These are phyloP conservation scores for Drosophila tropicalis DNA, from an alignment of 1,140 invertebrate genomes.

Conservation along the genomic window DNA sequence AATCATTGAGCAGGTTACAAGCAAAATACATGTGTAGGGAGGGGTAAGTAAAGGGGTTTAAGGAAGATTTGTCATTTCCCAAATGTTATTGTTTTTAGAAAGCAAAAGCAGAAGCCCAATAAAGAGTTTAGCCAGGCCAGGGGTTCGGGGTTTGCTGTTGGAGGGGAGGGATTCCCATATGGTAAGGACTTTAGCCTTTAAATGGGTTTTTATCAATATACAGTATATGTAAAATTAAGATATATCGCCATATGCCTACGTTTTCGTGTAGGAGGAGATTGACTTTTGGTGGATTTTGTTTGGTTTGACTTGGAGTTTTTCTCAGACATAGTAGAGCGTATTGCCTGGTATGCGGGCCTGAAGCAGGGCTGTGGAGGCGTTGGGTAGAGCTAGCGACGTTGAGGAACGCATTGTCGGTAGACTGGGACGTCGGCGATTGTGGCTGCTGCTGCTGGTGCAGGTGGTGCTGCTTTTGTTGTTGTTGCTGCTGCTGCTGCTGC, in stretches of 20 bases:
- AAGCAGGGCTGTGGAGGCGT: constrained; percentile 64
- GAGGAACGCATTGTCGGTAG: constrained; percentile 41
- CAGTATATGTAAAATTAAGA: background rate
- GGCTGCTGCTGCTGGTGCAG: constrained; percentile 1
- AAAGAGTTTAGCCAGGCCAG: background rate
- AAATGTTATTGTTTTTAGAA: constrained; percentile 2
- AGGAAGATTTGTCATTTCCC: background rate
- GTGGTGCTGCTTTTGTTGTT: background rate
- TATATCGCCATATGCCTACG: constrained; percentile 50
- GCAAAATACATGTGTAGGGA: no score
- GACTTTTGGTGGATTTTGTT: constrained; percentile 1
- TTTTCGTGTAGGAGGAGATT: constrained; percentile 29
- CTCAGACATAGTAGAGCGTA: constrained; percentile 82
- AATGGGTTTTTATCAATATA: constrained; percentile 35
- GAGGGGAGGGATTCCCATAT: no score
- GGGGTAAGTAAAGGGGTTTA: no score
- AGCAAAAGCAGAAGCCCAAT: background rate
- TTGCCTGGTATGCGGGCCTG: constrained; percentile 79
- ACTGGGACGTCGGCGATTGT: constrained; percentile 60
- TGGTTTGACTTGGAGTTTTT: constrained; percentile 2
- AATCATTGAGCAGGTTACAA: no score
- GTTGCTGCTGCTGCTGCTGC: constrained; percentile 20
- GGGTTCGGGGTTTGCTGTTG: background rate
- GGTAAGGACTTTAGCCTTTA: constrained; percentile 40
- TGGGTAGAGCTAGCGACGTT: constrained; percentile 67